Conservation (phyloP, 2,113 vertebrate genomes). For the Lates calcarifer region DNA sequence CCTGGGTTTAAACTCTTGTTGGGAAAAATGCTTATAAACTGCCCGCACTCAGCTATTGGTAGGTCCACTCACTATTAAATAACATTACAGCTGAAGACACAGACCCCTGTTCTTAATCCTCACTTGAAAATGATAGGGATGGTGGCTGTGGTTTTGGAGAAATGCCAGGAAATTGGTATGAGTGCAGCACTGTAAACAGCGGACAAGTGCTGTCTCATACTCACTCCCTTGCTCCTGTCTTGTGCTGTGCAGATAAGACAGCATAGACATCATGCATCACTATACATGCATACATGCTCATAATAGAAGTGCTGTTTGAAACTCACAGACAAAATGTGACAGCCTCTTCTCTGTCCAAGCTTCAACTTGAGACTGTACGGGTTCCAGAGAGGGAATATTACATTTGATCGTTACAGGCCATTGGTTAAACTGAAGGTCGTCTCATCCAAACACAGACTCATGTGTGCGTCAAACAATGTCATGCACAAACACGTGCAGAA, state of each 20-base stretch:
- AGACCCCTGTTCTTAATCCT: neutral
- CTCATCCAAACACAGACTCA: conserved; percentile 56
- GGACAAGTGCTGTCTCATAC: neutral
- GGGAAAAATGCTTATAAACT: neutral
- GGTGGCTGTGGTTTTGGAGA: neutral
- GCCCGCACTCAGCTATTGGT: neutral
- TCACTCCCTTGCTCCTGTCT: neutral
- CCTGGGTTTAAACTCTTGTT: neutral
- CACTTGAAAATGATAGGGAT: neutral
- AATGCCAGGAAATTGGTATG: neutral
- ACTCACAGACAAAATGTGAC: conserved; percentile 20
- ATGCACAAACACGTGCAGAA: conserved; percentile 11
- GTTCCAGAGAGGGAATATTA: conserved; percentile 11
- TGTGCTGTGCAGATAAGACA: neutral
- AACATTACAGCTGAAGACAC: neutral
- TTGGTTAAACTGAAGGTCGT: conserved; percentile 48
- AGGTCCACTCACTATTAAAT: neutral
- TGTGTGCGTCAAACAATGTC: conserved; percentile 48
- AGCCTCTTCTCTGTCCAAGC: neutral
- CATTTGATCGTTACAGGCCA: conserved; percentile 42
- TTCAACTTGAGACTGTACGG: conserved; percentile 9
- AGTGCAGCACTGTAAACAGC: neutral
- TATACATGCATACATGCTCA: neutral
- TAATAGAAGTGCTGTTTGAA: conserved; percentile 46
- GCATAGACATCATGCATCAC: neutral